phyloP scores from a whole-genome alignment of 2,888 invertebrate species.

The Pyrrhia umbra region DNA sequence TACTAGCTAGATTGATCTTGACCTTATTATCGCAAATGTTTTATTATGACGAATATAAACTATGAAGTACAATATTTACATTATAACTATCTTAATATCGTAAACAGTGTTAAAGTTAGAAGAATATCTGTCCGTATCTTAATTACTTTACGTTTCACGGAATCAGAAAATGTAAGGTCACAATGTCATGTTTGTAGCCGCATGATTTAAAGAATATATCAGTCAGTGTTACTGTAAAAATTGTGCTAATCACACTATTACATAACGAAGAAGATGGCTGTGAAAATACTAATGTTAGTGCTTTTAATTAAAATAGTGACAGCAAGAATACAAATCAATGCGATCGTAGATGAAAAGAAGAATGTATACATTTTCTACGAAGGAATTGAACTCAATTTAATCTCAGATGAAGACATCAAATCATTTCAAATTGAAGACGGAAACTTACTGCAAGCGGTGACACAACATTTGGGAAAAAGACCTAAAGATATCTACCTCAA shows the following conservation, averaged over 20 bases:
- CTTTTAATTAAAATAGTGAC: constrained; percentile 37
- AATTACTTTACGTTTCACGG: background rate
- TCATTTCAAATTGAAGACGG: constrained; percentile 69
- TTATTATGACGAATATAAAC: constrained; percentile 9
- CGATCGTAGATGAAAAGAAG: constrained; percentile 72
- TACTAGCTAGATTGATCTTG: constrained; percentile 36
- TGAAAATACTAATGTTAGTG: constrained; percentile 34
- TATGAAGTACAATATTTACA: background rate
- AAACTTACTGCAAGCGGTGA: constrained; percentile 70
- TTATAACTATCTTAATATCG: background rate
- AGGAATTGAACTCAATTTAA: constrained; percentile 70
- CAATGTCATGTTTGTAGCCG: constrained; percentile 5
- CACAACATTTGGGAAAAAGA: constrained; percentile 68
- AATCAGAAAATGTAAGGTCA: constrained; percentile 18
- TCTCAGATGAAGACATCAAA: constrained; percentile 71
- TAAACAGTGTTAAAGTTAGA: constrained; percentile 2
- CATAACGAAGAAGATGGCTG: constrained; percentile 26
- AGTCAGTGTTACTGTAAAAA: background rate
- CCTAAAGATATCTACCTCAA: constrained; percentile 73
- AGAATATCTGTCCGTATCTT: constrained; percentile 14
- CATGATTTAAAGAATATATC: background rate
- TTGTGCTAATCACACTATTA: background rate
- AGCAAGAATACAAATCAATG: constrained; percentile 54
- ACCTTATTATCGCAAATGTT: constrained; percentile 49
- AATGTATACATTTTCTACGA: constrained; percentile 67